Percentiles rank a stretch among this genome's conserved stretches.
Conservation (phyloP, 1,140 invertebrate genomes). For the Phortica variegata region DNA sequence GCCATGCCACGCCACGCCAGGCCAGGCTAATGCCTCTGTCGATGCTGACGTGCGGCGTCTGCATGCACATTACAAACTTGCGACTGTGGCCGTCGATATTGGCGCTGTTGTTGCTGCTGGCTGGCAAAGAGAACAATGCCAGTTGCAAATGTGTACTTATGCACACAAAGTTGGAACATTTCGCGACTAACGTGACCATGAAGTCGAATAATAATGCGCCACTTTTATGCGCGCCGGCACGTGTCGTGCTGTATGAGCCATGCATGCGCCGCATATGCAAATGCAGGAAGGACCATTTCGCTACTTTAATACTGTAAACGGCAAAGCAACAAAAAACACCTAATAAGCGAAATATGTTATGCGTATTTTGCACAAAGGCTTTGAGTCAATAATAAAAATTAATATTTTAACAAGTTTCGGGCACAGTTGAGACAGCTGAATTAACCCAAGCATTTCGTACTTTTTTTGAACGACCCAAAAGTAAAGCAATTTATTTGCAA, state of each 20-base stretch:
- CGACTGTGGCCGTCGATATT: background rate
- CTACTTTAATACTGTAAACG: no score
- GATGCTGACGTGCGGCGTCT: no score
- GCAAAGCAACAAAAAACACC: no score
- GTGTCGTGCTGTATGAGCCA: conserved; percentile 13
- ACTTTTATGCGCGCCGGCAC: conserved; percentile 32
- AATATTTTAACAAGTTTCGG: no score
- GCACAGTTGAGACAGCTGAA: no score
- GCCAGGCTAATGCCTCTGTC: background rate
- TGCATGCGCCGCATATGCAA: background rate
- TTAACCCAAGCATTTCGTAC: no score
- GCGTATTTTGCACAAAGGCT: no score
- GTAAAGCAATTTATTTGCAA: conserved; percentile 25
- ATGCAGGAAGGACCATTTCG: no score
- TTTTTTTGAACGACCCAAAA: no score
- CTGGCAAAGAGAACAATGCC: conserved; percentile 15
- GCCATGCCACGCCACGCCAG: background rate
- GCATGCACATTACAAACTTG: background rate
- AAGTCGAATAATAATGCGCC: conserved; percentile 35
- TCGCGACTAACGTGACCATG: conserved; percentile 33
- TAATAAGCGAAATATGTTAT: no score
- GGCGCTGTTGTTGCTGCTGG: no score
- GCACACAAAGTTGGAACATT: background rate
- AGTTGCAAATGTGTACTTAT: conserved; percentile 24
- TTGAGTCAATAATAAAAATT: no score